These are phyloP conservation scores for Dichetophora obliterata DNA, from an alignment of 2,888 invertebrate species.

Conservation along the genomic window DNA sequence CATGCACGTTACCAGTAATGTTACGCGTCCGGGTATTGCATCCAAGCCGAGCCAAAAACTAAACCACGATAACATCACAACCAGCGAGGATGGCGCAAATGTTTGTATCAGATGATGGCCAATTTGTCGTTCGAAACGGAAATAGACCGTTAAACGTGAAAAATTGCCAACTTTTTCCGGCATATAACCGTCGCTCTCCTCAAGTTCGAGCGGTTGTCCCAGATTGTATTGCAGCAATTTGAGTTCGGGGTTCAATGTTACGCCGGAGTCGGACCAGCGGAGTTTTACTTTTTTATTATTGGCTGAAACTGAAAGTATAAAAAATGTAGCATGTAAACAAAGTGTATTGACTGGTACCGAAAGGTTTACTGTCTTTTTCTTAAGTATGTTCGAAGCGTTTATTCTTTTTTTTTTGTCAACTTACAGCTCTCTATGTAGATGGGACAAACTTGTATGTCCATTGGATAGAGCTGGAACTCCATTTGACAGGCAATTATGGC, in stretches of 20 bases:
- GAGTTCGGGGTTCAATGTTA: conserved; percentile 83
- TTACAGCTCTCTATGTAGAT: conserved; percentile 88
- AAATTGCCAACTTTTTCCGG: conserved; percentile 86
- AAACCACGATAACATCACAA: conserved; percentile 89
- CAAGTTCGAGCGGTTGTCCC: conserved; percentile 78
- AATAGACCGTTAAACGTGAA: conserved; percentile 82
- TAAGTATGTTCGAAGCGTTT: no score
- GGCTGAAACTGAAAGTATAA: conserved; percentile 77
- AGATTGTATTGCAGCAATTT: conserved; percentile 85
- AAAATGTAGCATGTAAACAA: background rate
- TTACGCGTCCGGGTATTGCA: conserved; percentile 86
- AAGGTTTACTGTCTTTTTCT: background rate
- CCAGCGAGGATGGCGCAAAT: conserved; percentile 85
- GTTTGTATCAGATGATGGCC: conserved; percentile 89
- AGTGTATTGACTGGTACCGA: background rate
- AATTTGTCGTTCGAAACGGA: conserved; percentile 85
- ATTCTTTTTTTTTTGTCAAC: conserved; percentile 68
- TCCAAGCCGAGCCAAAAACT: conserved; percentile 89
- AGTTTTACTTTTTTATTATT: conserved; percentile 82
- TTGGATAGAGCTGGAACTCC: conserved; percentile 88
- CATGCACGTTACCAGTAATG: conserved; percentile 86
- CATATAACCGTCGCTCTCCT: conserved; percentile 81
- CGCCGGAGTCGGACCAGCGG: conserved; percentile 81
- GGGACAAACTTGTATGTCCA: conserved; percentile 88
- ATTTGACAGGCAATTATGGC: conserved; percentile 89